Percentiles rank a stretch among this genome's conserved stretches.
These are phyloP conservation scores for Gorilla gorilla DNA, from an alignment of 2,113 vertebrate genomes.

Conservation along the genomic window DNA sequence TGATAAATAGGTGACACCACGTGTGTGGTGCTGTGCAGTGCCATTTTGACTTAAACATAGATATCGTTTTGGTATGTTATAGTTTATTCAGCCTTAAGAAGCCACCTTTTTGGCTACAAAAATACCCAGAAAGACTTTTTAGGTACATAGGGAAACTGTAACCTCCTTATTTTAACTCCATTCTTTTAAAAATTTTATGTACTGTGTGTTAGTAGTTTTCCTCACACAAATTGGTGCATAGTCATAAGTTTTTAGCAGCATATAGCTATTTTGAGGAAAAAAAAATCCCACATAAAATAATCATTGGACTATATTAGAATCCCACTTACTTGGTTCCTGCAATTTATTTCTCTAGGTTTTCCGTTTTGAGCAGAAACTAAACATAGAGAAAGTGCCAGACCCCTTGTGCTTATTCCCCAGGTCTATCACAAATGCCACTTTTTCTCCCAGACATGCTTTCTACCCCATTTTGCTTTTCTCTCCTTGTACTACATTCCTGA, in stretches of 20 bases:
- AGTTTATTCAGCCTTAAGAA: background rate
- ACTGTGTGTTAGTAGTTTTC: background rate
- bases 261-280: background rate
- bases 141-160: background rate
- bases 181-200: background rate
- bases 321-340: background rate
- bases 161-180: background rate
- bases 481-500: background rate
- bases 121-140: background rate
- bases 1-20: conserved; percentile 4
- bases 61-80: background rate
- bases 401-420: background rate
- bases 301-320: background rate
- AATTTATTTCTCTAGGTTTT: conserved; percentile 35
- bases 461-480: background rate
- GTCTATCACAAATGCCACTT: background rate
- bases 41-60: conserved; percentile 50
- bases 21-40: background rate
- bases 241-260: background rate
- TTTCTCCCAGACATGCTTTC: background rate
- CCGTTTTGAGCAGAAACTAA: background rate
- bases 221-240: background rate
- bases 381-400: background rate
- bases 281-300: background rate
- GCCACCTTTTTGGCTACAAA: background rate